These are phyloP conservation scores for Tragelaphus buxtoni DNA, from an alignment of 2,113 vertebrate species.

Conservation along the genomic window DNA sequence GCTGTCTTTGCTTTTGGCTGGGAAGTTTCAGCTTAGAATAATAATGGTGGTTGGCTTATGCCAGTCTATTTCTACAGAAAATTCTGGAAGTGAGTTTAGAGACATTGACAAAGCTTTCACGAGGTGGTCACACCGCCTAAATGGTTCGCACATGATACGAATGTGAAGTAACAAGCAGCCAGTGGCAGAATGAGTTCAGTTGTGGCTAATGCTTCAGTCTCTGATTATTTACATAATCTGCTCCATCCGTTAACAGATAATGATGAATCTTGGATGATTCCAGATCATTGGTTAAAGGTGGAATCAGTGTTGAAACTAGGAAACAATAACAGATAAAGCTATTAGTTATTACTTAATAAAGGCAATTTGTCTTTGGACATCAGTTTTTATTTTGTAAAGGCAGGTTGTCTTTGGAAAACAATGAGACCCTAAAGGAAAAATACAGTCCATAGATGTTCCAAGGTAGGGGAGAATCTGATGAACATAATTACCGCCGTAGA, in stretches of 20 bases:
- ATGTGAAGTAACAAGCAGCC: neutral
- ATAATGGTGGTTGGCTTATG: neutral
- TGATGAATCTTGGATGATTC: neutral
- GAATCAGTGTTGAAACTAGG: neutral
- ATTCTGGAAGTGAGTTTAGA: neutral
- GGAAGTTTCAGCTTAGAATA: neutral
- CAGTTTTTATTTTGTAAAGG: neutral
- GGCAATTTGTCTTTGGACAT: neutral
- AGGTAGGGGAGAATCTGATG: neutral
- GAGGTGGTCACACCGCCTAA: neutral
- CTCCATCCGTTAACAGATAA: neutral
- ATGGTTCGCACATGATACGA: rapidly evolving
- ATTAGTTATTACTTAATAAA: neutral
- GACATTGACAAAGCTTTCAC: neutral
- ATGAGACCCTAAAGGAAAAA: neutral
- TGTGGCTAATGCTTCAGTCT: neutral
- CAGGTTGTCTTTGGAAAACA: neutral
- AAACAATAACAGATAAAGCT: neutral
- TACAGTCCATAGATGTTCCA: neutral
- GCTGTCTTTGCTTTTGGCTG: neutral
- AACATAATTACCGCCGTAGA: neutral
- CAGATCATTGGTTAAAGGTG: neutral
- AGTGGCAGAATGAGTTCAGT: neutral
- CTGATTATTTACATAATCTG: neutral
- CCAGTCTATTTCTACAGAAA: neutral